Evolutionary conservation across 2,113 vertebrate genomes (phyloP).

Genomic region (Stegastes partitus): DNA sequence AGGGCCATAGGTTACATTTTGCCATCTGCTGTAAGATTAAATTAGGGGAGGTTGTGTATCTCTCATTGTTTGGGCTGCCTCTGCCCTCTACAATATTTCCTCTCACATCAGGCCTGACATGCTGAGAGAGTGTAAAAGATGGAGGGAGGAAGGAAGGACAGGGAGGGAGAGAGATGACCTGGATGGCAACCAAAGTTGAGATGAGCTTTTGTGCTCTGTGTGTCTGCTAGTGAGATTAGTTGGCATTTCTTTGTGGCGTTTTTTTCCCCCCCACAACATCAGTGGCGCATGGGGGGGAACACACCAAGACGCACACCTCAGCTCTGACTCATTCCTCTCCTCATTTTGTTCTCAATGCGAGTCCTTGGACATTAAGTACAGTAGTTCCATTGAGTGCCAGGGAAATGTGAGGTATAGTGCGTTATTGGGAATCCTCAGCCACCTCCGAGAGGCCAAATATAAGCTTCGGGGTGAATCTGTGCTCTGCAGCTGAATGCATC

Average conservation of each 20-base stretch:
- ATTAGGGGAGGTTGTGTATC: slow-evolving; percentile 75
- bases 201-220: slow-evolving; percentile 58
- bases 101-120: slow-evolving; percentile 58
- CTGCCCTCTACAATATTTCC: slow-evolving; percentile 67
- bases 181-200: slow-evolving; percentile 60
- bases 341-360: slow-evolving; percentile 36
- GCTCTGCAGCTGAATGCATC: slow-evolving; percentile 40
- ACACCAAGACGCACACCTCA: slow-evolving; percentile 5
- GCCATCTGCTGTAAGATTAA: slow-evolving; percentile 83
- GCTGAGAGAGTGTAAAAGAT: slow-evolving; percentile 40
- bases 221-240: slow-evolving; percentile 50
- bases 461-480: slow-evolving; percentile 46
- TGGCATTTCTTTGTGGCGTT: slow-evolving; percentile 52
- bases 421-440: slow-evolving; percentile 31
- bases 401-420: slow-evolving; percentile 29
- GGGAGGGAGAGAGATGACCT: slow-evolving; percentile 51
- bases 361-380: slow-evolving; percentile 33
- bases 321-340: background rate
- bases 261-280: slow-evolving; percentile 4
- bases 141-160: slow-evolving; percentile 33
- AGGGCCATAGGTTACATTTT: slow-evolving; percentile 82
- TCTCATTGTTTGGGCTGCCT: slow-evolving; percentile 78
- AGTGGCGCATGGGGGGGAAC: background rate
- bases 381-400: slow-evolving; percentile 23
- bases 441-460: slow-evolving; percentile 17